phyloP scores from a whole-genome alignment of 2,888 invertebrate species.

The Tyria jacobaeae region DNA sequence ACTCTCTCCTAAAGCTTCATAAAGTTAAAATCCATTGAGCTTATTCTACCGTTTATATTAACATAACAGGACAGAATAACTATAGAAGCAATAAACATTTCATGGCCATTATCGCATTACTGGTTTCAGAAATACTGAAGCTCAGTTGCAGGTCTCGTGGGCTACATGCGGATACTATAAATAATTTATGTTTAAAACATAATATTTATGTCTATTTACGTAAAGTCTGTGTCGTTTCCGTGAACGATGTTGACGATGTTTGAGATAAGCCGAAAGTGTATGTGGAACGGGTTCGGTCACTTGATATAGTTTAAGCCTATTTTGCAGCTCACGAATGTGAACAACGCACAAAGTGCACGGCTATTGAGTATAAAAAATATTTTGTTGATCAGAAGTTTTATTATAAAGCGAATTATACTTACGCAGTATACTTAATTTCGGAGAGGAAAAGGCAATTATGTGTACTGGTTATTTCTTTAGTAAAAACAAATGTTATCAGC shows the following conservation, averaged over 20 bases:
- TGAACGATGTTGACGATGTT: conserved; percentile 60
- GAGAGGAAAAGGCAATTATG: too few relatives aligned
- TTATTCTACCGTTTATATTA: conserved; percentile 23
- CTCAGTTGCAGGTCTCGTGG: conserved; percentile 28
- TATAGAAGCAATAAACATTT: conserved; percentile 26
- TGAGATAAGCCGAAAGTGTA: conserved; percentile 66
- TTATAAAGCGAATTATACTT: too few relatives aligned
- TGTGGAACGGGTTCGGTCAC: conserved; percentile 54
- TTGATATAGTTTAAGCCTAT: conserved; percentile 38
- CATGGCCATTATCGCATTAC: conserved; percentile 21
- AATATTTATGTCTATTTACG: conserved; percentile 69
- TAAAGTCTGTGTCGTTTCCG: conserved; percentile 67
- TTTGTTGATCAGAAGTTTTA: too few relatives aligned
- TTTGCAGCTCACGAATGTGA: conserved; percentile 31
- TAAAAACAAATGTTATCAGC: too few relatives aligned
- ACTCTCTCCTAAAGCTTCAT: conserved; percentile 10
- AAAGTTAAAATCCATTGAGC: conserved; percentile 27
- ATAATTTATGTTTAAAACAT: conserved; percentile 65
- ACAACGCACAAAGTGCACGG: conserved; percentile 40
- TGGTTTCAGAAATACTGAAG: conserved; percentile 30
- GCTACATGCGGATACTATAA: conserved; percentile 39
- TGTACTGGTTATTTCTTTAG: too few relatives aligned
- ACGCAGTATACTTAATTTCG: too few relatives aligned
- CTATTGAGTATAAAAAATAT: too few relatives aligned
- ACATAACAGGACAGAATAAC: conserved; percentile 22